Evolutionary conservation across 2,888 invertebrate species (phyloP).

Genomic region (Hydrotaea diabolus): DNA sequence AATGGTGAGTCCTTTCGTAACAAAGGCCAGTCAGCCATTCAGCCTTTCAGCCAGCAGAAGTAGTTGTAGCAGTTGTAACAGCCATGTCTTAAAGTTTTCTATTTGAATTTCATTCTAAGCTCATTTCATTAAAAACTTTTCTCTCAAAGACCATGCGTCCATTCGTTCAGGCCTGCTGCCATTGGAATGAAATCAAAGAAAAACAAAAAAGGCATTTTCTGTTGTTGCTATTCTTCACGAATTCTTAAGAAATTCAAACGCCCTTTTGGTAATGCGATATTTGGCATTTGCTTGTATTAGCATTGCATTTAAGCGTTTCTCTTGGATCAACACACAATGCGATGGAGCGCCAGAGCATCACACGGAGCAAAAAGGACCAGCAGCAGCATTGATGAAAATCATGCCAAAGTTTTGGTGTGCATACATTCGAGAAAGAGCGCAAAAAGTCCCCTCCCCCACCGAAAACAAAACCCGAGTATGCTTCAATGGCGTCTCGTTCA

Average conservation of each 20-base stretch:
- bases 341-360: not conserved
- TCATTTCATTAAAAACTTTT: slow-evolving; percentile 58
- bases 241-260: slow-evolving; percentile 58
- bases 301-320: slow-evolving; percentile 25
- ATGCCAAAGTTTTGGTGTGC: slow-evolving; percentile 40
- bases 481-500: slow-evolving; percentile 56
- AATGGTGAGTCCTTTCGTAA: slow-evolving; percentile 42
- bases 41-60: not conserved
- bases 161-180: not conserved
- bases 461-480: not conserved
- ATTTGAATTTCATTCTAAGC: slow-evolving; percentile 41
- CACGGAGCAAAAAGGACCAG: not conserved
- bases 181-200: slow-evolving; percentile 8
- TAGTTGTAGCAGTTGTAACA: not conserved
- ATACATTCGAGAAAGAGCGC: not conserved
- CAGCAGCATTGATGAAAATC: slow-evolving; percentile 9
- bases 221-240: slow-evolving; percentile 28
- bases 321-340: slow-evolving; percentile 34
- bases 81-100: slow-evolving; percentile 49
- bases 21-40: not conserved
- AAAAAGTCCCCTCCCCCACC: not conserved
- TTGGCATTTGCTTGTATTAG: slow-evolving; percentile 3
- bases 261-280: slow-evolving; percentile 54
- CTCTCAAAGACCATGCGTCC: slow-evolving; percentile 24
- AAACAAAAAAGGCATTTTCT: not conserved